Percentiles rank a stretch among this genome's conserved stretches.
Conservation (phyloP, 2,888 invertebrate species). For the Biston stratarius region DNA sequence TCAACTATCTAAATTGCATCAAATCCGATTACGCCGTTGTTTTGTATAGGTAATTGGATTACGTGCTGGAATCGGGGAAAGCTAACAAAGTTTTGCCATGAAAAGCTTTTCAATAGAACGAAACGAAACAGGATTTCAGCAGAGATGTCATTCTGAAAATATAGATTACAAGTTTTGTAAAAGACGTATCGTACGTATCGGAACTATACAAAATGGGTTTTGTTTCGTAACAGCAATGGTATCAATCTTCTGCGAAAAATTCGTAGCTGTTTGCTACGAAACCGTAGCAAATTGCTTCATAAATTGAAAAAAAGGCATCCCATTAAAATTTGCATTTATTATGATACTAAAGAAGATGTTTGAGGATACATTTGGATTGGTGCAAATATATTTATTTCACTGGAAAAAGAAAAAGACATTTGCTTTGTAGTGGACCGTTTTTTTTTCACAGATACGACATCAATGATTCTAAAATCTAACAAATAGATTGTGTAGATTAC, state of each 20-base stretch:
- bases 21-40: constrained; percentile 13
- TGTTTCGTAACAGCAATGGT: not conserved
- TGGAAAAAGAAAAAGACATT: no score
- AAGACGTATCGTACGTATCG: not conserved
- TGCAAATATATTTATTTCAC: no score
- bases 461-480: no score
- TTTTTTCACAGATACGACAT: no score
- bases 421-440: no score
- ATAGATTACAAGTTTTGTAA: constrained; percentile 11
- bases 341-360: no score
- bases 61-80: constrained; percentile 1
- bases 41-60: not conserved
- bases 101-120: constrained; percentile 13
- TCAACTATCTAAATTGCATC: not conserved
- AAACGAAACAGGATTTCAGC: constrained; percentile 5
- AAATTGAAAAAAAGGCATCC: not conserved
- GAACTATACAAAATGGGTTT: constrained; percentile 7
- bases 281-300: not conserved
- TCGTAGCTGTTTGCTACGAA: constrained; percentile 5
- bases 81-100: constrained; percentile 11
- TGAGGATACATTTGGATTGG: no score
- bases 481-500: no score
- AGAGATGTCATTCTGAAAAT: not conserved
- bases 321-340: not conserved
- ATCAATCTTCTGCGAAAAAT: not conserved